Conservation (phyloP, 2,113 vertebrate genomes). For the Diadophis punctatus region DNA sequence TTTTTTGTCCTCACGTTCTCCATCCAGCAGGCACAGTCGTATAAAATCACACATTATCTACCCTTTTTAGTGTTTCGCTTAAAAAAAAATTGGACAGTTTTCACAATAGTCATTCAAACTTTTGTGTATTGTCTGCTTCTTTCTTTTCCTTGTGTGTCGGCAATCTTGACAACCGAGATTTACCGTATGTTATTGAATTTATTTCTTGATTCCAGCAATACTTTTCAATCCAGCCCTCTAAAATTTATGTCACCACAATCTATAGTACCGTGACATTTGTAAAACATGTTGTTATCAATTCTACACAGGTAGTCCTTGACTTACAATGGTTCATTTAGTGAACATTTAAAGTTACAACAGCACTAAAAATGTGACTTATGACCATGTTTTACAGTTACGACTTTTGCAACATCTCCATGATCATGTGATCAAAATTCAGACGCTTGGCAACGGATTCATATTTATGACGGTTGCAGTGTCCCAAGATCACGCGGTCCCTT, state of each 20-base stretch:
- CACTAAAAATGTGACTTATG: background rate
- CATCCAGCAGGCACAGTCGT: background rate
- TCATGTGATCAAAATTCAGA: background rate
- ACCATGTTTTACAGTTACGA: no score
- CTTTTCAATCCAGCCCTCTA: background rate
- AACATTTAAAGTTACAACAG: background rate
- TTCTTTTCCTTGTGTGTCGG: background rate
- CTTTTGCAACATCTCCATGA: no score
- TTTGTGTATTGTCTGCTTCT: background rate
- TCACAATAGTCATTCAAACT: background rate
- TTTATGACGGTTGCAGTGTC: background rate
- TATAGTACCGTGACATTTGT: background rate
- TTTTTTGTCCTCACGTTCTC: background rate
- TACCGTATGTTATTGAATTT: background rate
- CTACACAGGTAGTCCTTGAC: background rate
- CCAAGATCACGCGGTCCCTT: background rate
- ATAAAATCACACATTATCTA: background rate
- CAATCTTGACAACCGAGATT: background rate
- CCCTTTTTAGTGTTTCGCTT: background rate
- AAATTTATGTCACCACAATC: background rate
- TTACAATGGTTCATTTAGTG: background rate
- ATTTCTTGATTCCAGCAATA: background rate
- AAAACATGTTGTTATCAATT: background rate
- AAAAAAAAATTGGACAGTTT: background rate
- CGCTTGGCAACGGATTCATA: background rate